Evolutionary conservation across 2,888 invertebrate species (phyloP).

Genomic region (Camponotus fellah): DNA sequence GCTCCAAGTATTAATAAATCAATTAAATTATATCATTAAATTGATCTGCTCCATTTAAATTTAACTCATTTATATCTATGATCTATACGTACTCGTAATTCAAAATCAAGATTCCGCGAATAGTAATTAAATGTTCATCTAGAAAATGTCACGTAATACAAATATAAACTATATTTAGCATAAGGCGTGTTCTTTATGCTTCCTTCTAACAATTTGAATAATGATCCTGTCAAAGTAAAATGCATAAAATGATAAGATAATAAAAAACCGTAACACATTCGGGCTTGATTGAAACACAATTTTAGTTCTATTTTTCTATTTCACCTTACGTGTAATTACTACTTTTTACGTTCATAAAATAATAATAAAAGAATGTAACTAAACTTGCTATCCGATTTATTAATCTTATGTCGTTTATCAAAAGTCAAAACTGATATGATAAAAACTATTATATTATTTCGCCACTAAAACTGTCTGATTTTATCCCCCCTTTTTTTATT

Average conservation of each 20-base stretch:
- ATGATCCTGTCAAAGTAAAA: background rate
- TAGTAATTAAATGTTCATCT: background rate
- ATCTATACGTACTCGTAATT: background rate
- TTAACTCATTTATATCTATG: slow-evolving; percentile 14
- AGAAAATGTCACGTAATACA: background rate
- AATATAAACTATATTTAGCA: background rate
- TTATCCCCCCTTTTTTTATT: no score
- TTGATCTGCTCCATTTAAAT: background rate
- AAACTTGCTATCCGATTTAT: slow-evolving; percentile 17
- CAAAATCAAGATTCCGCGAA: slow-evolving; percentile 9
- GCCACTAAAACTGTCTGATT: background rate
- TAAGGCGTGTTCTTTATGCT: background rate
- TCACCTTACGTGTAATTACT: background rate
- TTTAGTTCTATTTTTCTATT: slow-evolving; percentile 10
- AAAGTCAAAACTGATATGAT: slow-evolving; percentile 27
- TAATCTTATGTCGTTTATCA: slow-evolving; percentile 30
- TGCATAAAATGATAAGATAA: background rate
- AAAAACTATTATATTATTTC: slow-evolving; percentile 8
- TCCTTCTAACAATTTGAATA: background rate
- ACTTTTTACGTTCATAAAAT: background rate
- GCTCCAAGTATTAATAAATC: background rate
- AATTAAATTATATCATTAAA: slow-evolving; percentile 31
- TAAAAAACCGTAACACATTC: background rate
- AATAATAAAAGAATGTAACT: background rate
- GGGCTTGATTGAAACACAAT: background rate